Conservation (phyloP, 37 sponge, comb jelly and placozoan genomes). For the Ianthella basta region DNA sequence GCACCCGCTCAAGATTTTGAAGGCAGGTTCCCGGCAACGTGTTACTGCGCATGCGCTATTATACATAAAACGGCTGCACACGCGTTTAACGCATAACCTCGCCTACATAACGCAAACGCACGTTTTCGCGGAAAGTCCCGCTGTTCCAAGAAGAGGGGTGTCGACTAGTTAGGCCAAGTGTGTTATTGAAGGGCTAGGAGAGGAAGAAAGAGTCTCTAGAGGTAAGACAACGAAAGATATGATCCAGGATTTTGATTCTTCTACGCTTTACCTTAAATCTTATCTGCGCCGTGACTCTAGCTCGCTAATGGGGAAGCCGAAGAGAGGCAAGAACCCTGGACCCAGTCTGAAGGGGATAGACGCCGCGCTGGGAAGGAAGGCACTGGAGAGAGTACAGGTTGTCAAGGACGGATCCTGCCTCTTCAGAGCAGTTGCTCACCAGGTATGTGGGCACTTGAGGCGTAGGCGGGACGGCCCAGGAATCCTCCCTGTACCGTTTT, state of each 20-base stretch:
- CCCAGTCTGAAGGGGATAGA: slow-evolving; percentile 38
- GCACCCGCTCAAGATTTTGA: neutral
- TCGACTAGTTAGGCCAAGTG: neutral
- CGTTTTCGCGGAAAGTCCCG: slow-evolving; percentile 33
- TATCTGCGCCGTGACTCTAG: too few species aligned
- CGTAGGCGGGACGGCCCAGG: neutral
- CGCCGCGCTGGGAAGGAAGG: slow-evolving; percentile 26
- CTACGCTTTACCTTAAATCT: too few species aligned
- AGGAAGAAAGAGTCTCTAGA: too few species aligned
- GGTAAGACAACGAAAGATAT: too few species aligned
- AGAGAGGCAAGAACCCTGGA: neutral
- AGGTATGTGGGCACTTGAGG: slow-evolving; percentile 38
- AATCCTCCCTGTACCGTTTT: neutral
- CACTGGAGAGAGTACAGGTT: slow-evolving; percentile 62
- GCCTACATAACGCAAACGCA: too few species aligned
- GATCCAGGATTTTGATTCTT: too few species aligned
- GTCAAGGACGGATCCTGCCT: slow-evolving; percentile 92
- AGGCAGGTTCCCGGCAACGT: slow-evolving; percentile 2
- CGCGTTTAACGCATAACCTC: too few species aligned
- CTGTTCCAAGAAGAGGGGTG: slow-evolving; percentile 13
- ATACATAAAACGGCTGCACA: neutral
- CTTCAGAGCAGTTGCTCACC: slow-evolving; percentile 89
- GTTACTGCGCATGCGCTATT: slow-evolving; percentile 34
- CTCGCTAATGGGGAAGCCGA: slow-evolving; percentile 5
- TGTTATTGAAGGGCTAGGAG: neutral